Evolutionary conservation across 2,113 vertebrate species (phyloP).

Genomic region (Dendropsophus ebraccatus): DNA sequence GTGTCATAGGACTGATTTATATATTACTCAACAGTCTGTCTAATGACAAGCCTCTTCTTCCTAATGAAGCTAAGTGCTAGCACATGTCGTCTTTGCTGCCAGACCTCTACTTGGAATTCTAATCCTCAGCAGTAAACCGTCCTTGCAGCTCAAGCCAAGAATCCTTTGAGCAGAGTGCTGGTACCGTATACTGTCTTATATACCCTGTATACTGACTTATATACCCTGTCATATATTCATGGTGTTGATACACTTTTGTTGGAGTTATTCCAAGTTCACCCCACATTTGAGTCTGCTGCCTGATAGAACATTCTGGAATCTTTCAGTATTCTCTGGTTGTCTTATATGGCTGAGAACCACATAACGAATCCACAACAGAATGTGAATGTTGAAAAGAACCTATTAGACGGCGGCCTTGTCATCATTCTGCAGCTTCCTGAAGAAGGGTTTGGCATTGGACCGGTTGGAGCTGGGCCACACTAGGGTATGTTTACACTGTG

Average conservation of each 20-base stretch:
- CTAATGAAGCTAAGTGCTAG: conserved; percentile 50
- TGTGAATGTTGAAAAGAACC: too few relatives aligned
- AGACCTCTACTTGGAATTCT: conserved; percentile 33
- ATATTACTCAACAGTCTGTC: conserved; percentile 39
- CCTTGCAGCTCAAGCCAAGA: background rate
- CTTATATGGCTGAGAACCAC: too few relatives aligned
- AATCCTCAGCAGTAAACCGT: conserved; percentile 30
- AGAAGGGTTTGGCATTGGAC: too few relatives aligned
- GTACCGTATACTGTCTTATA: background rate
- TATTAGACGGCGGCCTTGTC: too few relatives aligned
- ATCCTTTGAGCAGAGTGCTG: background rate
- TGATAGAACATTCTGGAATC: too few relatives aligned
- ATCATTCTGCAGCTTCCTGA: too few relatives aligned
- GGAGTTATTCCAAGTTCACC: background rate
- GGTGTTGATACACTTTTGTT: background rate
- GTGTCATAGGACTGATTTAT: conserved; percentile 38
- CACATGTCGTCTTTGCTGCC: conserved; percentile 39
- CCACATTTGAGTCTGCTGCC: background rate
- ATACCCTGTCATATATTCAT: background rate
- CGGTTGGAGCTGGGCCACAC: too few relatives aligned
- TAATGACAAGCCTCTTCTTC: conserved; percentile 42
- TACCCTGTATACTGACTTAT: background rate
- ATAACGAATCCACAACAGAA: too few relatives aligned
- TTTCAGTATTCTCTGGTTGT: too few relatives aligned
- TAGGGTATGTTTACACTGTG: too few relatives aligned